A percentile compares a stretch with the other conserved stretches of the same genome.
phyloP scores from a whole-genome alignment of 2,797 vertebrate species.

The Apogon hyalosoma region DNA sequence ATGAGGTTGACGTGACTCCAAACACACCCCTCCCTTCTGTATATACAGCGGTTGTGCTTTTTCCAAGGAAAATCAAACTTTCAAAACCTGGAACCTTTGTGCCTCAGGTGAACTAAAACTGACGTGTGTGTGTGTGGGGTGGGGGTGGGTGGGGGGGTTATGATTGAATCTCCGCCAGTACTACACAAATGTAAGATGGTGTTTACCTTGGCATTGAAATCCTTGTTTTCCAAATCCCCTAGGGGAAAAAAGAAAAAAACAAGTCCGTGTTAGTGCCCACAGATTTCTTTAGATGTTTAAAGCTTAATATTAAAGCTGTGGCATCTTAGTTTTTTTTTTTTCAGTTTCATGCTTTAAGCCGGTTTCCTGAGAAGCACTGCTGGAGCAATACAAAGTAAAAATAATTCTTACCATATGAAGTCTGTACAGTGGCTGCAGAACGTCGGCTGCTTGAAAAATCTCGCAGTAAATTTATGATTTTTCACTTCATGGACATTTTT shows the following conservation, averaged over 20 bases:
- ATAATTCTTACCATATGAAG: conserved; percentile 92
- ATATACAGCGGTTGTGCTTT: too few species aligned
- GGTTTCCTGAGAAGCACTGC: too few species aligned
- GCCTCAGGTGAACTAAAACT: too few species aligned
- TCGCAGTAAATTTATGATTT: conserved; percentile 92
- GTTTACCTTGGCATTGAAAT: conserved; percentile 99
- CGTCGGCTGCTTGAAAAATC: conserved; percentile 94
- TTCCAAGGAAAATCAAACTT: too few species aligned
- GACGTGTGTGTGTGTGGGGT: too few species aligned
- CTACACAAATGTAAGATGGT: conserved; percentile 4
- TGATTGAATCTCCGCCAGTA: not conserved
- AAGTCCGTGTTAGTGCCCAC: conserved; percentile 1
- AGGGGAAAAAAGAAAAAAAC: conserved; percentile 63
- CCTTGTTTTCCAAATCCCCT: conserved; percentile 99
- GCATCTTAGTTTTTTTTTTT: too few species aligned
- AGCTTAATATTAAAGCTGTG: too few species aligned
- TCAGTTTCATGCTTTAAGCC: too few species aligned
- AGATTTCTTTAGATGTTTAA: not conserved
- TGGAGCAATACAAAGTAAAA: not conserved
- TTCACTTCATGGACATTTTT: conserved; percentile 96
- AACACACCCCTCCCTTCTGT: too few species aligned
- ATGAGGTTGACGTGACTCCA: too few species aligned
- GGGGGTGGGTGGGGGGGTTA: too few species aligned
- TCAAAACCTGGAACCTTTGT: too few species aligned
- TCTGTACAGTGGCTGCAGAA: conserved; percentile 96